These are phyloP conservation scores for Taurulus bubalis DNA, from an alignment of 2,113 vertebrate genomes.

Conservation along the genomic window DNA sequence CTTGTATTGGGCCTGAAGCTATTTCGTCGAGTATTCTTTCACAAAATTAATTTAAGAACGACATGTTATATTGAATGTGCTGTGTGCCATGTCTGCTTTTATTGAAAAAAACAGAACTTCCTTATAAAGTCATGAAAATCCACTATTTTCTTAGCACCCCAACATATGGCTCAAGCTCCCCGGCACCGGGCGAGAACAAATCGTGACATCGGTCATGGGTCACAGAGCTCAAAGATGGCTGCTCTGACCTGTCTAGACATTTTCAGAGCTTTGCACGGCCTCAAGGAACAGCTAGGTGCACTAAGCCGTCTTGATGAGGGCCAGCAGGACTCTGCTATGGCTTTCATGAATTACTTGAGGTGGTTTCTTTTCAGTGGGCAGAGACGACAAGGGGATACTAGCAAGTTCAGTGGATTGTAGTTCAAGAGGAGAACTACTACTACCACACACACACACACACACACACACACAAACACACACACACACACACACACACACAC, in stretches of 20 bases:
- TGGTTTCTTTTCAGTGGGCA: slow-evolving; percentile 17
- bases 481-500: too few relatives aligned
- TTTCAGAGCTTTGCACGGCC: slow-evolving; percentile 33
- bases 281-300: slow-evolving; percentile 4
- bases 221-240: slow-evolving; percentile 1
- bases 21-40: background rate
- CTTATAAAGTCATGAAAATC: background rate
- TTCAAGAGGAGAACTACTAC: background rate
- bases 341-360: slow-evolving; percentile 7
- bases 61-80: background rate
- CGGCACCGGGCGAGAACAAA: background rate
- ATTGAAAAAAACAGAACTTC: background rate
- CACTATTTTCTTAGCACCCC: background rate
- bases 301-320: slow-evolving; percentile 21
- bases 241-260: slow-evolving; percentile 24
- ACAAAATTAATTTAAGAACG: background rate
- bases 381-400: background rate
- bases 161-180: background rate
- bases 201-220: background rate
- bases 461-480: too few relatives aligned
- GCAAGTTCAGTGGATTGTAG: slow-evolving; percentile 16
- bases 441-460: too few relatives aligned
- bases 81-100: background rate
- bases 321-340: slow-evolving; percentile 3
- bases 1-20: background rate